These are phyloP conservation scores for Fulmarus glacialis DNA, from an alignment of 2,113 vertebrate species.

Conservation along the genomic window DNA sequence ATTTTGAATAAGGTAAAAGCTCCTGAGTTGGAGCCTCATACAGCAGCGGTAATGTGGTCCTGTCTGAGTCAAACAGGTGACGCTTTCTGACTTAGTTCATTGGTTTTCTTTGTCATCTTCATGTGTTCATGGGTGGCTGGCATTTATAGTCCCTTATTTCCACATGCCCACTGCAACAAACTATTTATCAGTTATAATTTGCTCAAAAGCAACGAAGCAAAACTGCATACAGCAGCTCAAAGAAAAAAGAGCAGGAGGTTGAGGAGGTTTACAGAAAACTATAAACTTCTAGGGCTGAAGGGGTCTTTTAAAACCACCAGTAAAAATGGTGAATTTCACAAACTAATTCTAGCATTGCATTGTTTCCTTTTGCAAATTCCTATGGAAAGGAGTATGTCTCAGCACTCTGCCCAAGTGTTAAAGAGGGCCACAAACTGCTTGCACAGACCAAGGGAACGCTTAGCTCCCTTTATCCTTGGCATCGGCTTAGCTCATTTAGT, in stretches of 20 bases:
- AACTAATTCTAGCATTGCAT: neutral
- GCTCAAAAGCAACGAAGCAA: neutral
- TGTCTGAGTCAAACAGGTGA: neutral
- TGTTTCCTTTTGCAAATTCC: neutral
- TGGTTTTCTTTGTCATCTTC: neutral
- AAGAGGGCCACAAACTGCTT: neutral
- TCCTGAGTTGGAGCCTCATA: neutral
- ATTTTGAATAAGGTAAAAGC: neutral
- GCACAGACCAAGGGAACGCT: accelerated
- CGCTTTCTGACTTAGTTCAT: neutral
- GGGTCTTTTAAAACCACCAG: neutral
- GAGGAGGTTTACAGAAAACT: neutral
- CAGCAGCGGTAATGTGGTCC: neutral
- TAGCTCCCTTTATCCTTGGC: neutral
- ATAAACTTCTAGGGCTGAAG: neutral
- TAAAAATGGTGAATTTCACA: neutral
- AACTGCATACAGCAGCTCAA: neutral
- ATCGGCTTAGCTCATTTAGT: neutral
- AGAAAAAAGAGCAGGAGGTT: neutral
- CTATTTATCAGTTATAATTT: neutral
- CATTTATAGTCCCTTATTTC: neutral
- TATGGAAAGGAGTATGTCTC: neutral
- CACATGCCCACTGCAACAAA: neutral
- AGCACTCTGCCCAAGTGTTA: neutral
- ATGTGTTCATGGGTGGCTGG: neutral